Base-by-base conservation (phyloP, 1,140 invertebrate genomes). In the Hylyphantes graminicola region DNA sequence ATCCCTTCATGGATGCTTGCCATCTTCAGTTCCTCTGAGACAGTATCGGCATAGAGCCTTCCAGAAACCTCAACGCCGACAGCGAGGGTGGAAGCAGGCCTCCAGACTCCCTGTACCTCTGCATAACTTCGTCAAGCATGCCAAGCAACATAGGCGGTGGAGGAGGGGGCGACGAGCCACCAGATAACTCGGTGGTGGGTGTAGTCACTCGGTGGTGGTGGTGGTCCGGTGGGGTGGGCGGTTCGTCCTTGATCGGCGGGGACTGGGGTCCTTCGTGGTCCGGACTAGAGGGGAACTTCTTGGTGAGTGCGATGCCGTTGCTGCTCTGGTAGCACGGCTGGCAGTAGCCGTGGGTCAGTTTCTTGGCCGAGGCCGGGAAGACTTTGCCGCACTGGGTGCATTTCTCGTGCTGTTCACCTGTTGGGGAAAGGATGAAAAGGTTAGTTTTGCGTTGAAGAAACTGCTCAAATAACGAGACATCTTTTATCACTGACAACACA, bases 331-430 rank as follows among this genome's bases (percentile, higher is more conserved):
- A 89, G 73, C 89, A 90, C 13, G 86, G 74, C n/a, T 88, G 85
- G 73, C 89, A 90, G 73, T 87, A 88, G 11, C 89, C 89, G 51
- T 88, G 87, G 8, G 88, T 82, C 19, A 89, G 57, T 72, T 88
- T 86, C 13, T 87, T 87, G 9, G 87, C 86, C 0, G 88, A 77
- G 12, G 87, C 35, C n/a, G 89, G 85, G 84, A 87, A 90, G 21
- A 87, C 86, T 78, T 90, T 90, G 9, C 88, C 87, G 81, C 90
- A 90, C 17, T 88, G 87, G 9, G 87, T 76, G 81, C 90, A 90
- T 78, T 90, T 89, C 86, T 90, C 90, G 72, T 89, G 88, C 2
- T 88, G 86, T 51, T 90, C 89, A 19, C 89, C 89, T 90, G 48
- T 0, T 75, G 77, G 15, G 54, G 61, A 86, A 76, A 79, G 68